Evolutionary conservation across 2,113 vertebrate genomes (phyloP).

Genomic region (Thunnus maccoyii): DNA sequence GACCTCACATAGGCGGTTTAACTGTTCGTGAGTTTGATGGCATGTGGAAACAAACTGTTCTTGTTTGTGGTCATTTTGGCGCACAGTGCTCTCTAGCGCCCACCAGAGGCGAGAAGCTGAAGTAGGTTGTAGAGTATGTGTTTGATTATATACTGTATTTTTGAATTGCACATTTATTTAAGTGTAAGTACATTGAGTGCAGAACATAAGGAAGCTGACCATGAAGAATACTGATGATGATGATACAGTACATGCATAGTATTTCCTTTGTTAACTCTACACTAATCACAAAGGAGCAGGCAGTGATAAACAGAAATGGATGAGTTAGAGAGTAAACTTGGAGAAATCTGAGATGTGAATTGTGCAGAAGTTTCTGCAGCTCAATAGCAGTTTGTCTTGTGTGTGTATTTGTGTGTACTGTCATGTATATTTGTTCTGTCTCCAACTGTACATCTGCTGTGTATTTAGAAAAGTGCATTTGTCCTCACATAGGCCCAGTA

Average conservation of each 20-base stretch:
- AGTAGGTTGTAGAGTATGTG: not conserved
- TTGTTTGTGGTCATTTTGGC: not conserved
- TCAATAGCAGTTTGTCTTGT: not conserved
- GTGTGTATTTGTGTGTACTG: not conserved
- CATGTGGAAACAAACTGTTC: not conserved
- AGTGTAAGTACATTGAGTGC: not conserved
- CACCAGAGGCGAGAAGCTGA: not conserved
- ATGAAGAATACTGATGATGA: not conserved
- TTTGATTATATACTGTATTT: not conserved
- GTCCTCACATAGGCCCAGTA: constrained; percentile 89
- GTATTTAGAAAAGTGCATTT: not conserved
- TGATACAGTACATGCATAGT: not conserved
- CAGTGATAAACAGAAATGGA: too few species aligned
- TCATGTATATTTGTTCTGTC: not conserved
- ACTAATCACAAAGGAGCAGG: not conserved
- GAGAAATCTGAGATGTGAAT: not conserved
- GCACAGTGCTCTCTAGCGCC: not conserved
- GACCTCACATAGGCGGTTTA: not conserved
- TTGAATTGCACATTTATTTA: too few species aligned
- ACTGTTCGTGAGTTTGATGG: not conserved
- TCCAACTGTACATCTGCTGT: not conserved
- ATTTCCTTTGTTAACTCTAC: not conserved
- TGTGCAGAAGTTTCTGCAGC: not conserved
- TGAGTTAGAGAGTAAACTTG: not conserved
- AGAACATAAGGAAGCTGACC: not conserved